Percentiles rank a stretch among this genome's conserved stretches.
Evolutionary conservation across 1,140 invertebrate genomes (phyloP).

Genomic region (Brachionus calyciflorus): DNA sequence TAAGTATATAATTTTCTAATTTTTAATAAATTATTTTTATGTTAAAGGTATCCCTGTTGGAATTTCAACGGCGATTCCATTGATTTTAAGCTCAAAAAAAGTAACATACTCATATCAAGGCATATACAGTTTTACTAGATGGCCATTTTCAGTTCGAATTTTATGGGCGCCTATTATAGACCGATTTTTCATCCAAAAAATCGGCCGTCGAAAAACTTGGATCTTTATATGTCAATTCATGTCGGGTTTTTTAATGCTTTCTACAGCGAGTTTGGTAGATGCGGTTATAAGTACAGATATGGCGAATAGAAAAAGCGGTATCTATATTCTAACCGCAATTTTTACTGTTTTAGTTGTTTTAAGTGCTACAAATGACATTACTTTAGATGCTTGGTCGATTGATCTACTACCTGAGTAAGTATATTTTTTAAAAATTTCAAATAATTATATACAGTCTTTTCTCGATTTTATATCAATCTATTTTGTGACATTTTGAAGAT

Average conservation of each 20-base stretch:
- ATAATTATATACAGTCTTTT: slow-evolving; percentile 20
- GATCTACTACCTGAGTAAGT: slow-evolving; percentile 87
- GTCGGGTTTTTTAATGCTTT: background rate
- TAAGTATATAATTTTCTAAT: too few relatives aligned
- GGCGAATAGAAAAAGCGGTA: slow-evolving; percentile 61
- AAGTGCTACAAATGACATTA: slow-evolving; percentile 97
- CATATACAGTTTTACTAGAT: slow-evolving; percentile 94
- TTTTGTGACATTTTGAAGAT: too few relatives aligned
- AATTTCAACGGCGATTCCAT: slow-evolving; percentile 83
- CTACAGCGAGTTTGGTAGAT: background rate
- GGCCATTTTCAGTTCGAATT: slow-evolving; percentile 93
- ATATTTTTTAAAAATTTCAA: background rate
- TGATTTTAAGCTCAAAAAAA: slow-evolving; percentile 69
- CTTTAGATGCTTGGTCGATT: slow-evolving; percentile 98
- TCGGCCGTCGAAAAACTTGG: slow-evolving; percentile 95
- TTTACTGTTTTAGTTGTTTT: slow-evolving; percentile 91
- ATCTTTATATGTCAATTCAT: background rate
- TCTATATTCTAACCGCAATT: slow-evolving; percentile 72
- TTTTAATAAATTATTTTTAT: too few relatives aligned
- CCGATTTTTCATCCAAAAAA: slow-evolving; percentile 73
- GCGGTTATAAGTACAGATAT: background rate
- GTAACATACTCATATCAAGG: slow-evolving; percentile 67
- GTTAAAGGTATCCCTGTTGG: slow-evolving; percentile 81
- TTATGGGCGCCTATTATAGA: slow-evolving; percentile 98
- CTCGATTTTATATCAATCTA: too few relatives aligned